Base-by-base conservation (phyloP, 37 sponge, comb jelly and placozoan genomes). In the Beroe ovata region DNA sequence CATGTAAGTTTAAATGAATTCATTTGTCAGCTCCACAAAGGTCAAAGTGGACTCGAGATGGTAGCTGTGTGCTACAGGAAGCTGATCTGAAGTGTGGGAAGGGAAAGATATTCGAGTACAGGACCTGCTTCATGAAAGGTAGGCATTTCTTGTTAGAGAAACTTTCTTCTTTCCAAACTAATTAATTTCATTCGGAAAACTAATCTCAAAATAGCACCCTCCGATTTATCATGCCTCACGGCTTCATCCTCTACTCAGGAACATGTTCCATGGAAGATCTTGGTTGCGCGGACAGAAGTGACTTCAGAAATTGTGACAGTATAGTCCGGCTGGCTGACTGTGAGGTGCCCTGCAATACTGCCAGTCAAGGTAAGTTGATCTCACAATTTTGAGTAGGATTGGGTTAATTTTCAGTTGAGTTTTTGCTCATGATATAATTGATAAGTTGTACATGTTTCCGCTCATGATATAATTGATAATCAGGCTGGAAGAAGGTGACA, bases 181-280 rank as follows among this genome's bases (percentile, higher is more conserved):
- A n/a, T n/a, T n/a, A n/a, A n/a, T n/a, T n/a, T n/a, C n/a, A n/a
- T n/a, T n/a, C n/a, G n/a, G n/a, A n/a, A n/a, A n/a, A n/a, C n/a
- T n/a, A n/a, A n/a, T n/a, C n/a, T n/a, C n/a, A n/a, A n/a, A n/a
- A n/a, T n/a, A n/a, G n/a, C n/a, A n/a, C n/a, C n/a, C n/a, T n/a
- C n/a, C n/a, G n/a, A n/a, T n/a, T n/a, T n/a, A n/a, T n/a, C n/a
- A n/a, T n/a, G n/a, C n/a, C 54, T 47, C 54, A 11, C 54, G 11
- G 54, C 54, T 47, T 16, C 11, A 47, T 16, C 54, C 54, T 47
- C 54, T 47, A 11, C 54, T 47, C 69, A 66, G 69, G 69, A 33
- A 18, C 29, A 18, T 66, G 69, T 32, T 29, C 69, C 35, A 66
- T 29, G 30, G 35, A 26, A 66, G 69, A 66, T 8, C 69, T 66